Evolutionary conservation across 2,797 vertebrate species (phyloP).

Genomic region (Lithobates pipiens): DNA sequence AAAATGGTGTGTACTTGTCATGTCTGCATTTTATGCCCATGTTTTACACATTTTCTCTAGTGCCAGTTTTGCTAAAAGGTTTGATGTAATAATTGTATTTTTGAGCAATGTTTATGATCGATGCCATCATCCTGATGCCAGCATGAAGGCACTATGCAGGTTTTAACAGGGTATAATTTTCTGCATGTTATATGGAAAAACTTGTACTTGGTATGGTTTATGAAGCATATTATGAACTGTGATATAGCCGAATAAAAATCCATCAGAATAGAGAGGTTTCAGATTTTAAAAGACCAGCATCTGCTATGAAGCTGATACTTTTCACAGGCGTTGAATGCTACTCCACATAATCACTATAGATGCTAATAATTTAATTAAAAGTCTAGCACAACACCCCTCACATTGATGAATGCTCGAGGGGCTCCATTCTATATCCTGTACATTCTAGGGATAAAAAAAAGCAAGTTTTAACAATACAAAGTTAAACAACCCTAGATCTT

Average conservation of each 20-base stretch:
- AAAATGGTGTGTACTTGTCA: background rate
- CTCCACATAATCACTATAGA: background rate
- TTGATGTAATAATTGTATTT: background rate
- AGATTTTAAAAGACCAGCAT: background rate
- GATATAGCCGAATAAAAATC: background rate
- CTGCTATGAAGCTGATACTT: background rate
- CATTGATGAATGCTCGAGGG: background rate
- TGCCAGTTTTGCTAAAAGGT: too few species aligned
- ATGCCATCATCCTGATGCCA: background rate
- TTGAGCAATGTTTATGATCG: background rate
- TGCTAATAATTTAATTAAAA: slow-evolving; percentile 8
- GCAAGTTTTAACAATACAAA: background rate
- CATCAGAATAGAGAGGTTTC: background rate
- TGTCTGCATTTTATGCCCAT: background rate
- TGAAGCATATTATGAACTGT: background rate
- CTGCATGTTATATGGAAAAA: background rate
- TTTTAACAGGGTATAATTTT: background rate
- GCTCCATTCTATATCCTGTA: slow-evolving; percentile 8
- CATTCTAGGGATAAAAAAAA: slow-evolving; percentile 7
- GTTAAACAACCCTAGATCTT: background rate
- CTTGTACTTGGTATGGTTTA: background rate
- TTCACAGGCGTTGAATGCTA: slow-evolving; percentile 1
- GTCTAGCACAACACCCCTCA: background rate
- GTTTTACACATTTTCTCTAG: background rate
- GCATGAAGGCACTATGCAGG: background rate